phyloP scores from a whole-genome alignment of 2,888 invertebrate species.

The Lithophane socia region DNA sequence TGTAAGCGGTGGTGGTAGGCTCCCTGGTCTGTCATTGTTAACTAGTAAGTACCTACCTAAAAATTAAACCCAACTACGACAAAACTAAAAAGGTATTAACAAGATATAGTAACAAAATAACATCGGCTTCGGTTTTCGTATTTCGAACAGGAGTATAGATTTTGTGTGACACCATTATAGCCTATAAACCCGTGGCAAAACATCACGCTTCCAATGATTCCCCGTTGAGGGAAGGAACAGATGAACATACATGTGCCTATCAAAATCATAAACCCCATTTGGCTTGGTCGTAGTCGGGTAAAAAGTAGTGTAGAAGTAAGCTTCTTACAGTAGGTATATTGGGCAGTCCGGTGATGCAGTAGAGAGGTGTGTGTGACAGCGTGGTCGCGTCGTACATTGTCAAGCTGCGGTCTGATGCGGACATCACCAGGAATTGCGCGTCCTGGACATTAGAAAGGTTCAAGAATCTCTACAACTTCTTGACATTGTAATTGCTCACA shows the following conservation, averaged over 20 bases:
- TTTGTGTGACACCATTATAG: neutral
- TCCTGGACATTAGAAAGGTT: constrained; percentile 76
- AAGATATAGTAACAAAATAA: neutral
- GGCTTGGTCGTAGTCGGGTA: neutral
- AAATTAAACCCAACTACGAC: too few species aligned
- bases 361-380: constrained; percentile 89
- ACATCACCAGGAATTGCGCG: constrained; percentile 88
- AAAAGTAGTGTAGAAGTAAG: neutral
- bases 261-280: neutral
- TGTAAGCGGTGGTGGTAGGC: too few species aligned
- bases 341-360: constrained; percentile 90
- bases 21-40: too few species aligned
- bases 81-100: neutral
- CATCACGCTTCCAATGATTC: neutral
- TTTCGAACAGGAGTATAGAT: neutral
- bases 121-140: neutral
- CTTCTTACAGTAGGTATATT: constrained; percentile 88
- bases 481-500: neutral
- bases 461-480: neutral
- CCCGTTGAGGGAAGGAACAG: neutral
- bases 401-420: constrained; percentile 91
- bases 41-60: too few species aligned
- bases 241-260: neutral
- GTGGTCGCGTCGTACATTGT: constrained; percentile 91
- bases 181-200: neutral